Percentiles rank a stretch among this genome's conserved stretches.
Conservation (phyloP, 2,797 vertebrate species). For the Toxotes lorentzi region DNA sequence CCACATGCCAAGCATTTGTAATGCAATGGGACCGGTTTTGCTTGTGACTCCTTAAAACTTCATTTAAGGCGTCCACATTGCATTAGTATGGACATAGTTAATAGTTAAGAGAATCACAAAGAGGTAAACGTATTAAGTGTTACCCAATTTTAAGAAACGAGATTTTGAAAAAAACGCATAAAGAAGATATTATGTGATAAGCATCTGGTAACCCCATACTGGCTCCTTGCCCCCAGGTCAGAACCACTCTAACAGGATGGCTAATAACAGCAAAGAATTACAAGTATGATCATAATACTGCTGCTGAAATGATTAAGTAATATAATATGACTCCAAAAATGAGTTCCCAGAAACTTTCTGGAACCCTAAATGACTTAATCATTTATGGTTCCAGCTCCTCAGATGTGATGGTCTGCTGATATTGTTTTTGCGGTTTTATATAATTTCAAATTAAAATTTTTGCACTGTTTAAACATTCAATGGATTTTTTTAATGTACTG, state of each 20-base stretch:
- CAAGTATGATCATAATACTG: background rate
- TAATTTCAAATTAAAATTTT: too few species aligned
- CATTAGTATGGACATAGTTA: background rate
- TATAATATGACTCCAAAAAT: too few species aligned
- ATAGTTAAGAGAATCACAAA: too few species aligned
- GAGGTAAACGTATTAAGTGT: background rate
- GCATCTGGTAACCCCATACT: background rate
- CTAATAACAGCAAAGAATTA: background rate
- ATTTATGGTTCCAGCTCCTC: too few species aligned
- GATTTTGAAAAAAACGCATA: too few species aligned
- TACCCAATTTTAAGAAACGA: too few species aligned
- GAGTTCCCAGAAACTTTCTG: too few species aligned
- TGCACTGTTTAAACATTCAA: background rate
- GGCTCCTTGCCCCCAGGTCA: background rate
- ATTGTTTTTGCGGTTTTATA: too few species aligned
- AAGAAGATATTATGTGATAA: background rate
- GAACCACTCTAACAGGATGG: background rate
- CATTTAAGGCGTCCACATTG: too few species aligned
- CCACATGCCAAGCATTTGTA: background rate
- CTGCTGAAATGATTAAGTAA: background rate
- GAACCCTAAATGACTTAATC: too few species aligned
- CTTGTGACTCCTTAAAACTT: background rate
- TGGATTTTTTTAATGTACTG: background rate
- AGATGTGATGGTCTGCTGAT: too few species aligned
- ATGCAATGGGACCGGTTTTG: background rate